Conservation (phyloP, 1,140 invertebrate genomes). For the Ganaspis sp. region DNA sequence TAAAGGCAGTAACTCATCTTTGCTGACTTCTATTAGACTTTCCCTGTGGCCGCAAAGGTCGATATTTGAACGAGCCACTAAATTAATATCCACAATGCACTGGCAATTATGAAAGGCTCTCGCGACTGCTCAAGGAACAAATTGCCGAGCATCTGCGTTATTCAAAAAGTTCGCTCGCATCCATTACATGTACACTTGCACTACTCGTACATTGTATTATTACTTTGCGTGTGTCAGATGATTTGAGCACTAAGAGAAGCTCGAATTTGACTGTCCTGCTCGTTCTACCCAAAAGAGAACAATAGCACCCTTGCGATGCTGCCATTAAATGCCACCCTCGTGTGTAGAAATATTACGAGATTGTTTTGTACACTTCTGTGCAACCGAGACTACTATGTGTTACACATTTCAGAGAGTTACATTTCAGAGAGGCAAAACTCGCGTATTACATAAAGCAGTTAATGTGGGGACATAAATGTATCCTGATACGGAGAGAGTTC, state of each 20-base stretch:
- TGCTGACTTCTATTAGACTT: conserved; percentile 73
- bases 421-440: conserved; percentile 35
- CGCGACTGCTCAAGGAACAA: conserved; percentile 49
- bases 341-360: conserved; percentile 53
- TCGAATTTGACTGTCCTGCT: conserved; percentile 30
- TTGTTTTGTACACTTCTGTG: conserved; percentile 48
- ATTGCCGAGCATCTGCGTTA: conserved; percentile 50
- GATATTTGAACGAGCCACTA: conserved; percentile 75
- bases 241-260: not conserved
- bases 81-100: conserved; percentile 75
- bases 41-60: conserved; percentile 66
- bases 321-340: conserved; percentile 58
- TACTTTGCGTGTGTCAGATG: not conserved
- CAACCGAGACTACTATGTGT: conserved; percentile 41
- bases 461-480: conserved; percentile 57
- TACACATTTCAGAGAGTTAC: conserved; percentile 33
- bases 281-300: conserved; percentile 49
- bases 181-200: not conserved
- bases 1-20: conserved; percentile 74
- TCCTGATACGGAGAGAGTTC: conserved; percentile 31
- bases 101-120: conserved; percentile 69
- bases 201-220: not conserved
- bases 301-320: conserved; percentile 48
- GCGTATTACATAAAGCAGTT: conserved; percentile 58
- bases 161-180: conserved; percentile 29